phyloP scores from a whole-genome alignment of 2,888 invertebrate species.

The Parnassius glacialis region DNA sequence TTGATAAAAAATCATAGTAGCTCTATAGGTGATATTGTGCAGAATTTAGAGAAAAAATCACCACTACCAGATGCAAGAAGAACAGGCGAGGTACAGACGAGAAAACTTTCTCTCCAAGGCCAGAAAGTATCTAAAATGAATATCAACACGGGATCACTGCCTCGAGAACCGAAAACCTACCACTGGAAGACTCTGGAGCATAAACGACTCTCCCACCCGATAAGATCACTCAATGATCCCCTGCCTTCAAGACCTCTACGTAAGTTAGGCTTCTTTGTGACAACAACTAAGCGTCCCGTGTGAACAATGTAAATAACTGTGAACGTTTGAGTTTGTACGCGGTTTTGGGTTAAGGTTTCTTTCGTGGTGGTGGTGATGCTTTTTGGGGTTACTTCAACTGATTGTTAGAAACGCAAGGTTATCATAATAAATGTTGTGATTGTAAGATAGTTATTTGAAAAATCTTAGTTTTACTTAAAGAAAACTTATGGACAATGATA shows the following conservation, averaged over 20 bases:
- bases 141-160: conserved; percentile 58
- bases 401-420: too few species aligned
- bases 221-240: conserved; percentile 64
- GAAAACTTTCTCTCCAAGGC: conserved; percentile 64
- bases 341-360: conserved; percentile 7
- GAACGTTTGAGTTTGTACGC: conserved; percentile 23
- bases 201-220: conserved; percentile 70
- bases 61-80: conserved; percentile 34
- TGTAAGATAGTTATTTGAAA: too few species aligned
- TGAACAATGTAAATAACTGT: conserved; percentile 62
- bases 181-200: conserved; percentile 72
- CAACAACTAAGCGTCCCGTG: conserved; percentile 39
- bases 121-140: conserved; percentile 45
- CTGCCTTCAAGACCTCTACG: conserved; percentile 62
- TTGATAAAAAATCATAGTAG: conserved; percentile 38
- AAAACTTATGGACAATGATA: too few species aligned
- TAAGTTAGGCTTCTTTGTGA: conserved; percentile 67
- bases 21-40: conserved; percentile 48
- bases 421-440: too few species aligned
- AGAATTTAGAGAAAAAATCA: conserved; percentile 50
- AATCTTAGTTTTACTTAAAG: too few species aligned
- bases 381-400: not conserved
- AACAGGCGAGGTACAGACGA: conserved; percentile 36
- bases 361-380: conserved; percentile 29
- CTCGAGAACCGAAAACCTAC: conserved; percentile 59